phyloP scores from a whole-genome alignment of 2,888 invertebrate species.

The Caradrina kadenii region DNA sequence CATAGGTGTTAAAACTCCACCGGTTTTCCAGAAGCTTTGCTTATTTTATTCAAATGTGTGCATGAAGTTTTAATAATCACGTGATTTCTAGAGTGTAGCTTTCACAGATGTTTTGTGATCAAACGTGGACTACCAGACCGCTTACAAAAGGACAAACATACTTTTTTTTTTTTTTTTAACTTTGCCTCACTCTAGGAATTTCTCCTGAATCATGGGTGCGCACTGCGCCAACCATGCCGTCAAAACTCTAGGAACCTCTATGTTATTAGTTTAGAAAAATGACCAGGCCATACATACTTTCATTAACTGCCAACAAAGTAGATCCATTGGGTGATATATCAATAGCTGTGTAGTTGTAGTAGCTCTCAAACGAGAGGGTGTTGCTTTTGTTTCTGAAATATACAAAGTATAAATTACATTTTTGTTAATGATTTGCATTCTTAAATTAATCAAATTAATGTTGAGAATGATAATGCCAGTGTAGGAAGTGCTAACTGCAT shows the following conservation, averaged over 20 bases:
- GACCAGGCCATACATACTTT: conserved; percentile 90
- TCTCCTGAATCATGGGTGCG: no score
- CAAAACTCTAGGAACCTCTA: no score
- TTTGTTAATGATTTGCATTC: neutral
- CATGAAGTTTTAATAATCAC: neutral
- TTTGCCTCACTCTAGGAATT: no score
- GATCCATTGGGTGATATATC: conserved; percentile 97
- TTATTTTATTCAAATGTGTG: conserved; percentile 11
- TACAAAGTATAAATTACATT: neutral
- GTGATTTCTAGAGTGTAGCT: conserved; percentile 20
- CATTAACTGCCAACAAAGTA: conserved; percentile 96
- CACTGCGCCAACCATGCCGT: no score
- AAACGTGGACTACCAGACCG: no score
- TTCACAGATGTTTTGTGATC: no score
- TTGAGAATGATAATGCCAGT: neutral
- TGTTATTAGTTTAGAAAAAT: neutral
- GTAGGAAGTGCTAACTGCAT: no score
- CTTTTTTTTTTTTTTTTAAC: no score
- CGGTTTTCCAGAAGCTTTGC: accelerated
- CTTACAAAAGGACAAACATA: no score
- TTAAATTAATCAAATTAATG: no score
- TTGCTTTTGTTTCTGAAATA: conserved; percentile 95
- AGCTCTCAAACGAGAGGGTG: conserved; percentile 96
- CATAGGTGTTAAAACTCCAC: neutral
- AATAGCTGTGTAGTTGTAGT: conserved; percentile 95